phyloP scores from a whole-genome alignment of 2,113 vertebrate genomes.

The Pogonocichla stellata region DNA sequence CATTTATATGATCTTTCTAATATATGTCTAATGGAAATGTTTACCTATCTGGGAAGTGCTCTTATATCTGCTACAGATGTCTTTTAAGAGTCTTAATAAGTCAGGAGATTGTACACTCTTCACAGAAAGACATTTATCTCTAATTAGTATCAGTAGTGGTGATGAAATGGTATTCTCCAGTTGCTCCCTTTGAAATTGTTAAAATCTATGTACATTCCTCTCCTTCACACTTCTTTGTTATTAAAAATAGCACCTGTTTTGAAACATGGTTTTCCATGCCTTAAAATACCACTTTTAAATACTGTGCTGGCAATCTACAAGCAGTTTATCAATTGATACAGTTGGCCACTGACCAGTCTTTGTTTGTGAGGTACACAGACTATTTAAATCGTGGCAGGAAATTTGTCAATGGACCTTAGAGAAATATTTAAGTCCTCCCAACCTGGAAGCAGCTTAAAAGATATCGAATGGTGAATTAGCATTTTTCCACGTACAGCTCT shows the following conservation, averaged over 20 bases:
- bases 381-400: neutral
- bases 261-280: neutral
- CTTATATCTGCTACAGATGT: neutral
- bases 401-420: neutral
- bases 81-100: neutral
- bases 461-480: slow-evolving; percentile 9
- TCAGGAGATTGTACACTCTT: neutral
- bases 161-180: neutral
- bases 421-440: neutral
- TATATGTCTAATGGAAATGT: neutral
- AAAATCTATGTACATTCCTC: neutral
- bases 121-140: neutral
- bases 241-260: neutral
- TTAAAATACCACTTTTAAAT: neutral
- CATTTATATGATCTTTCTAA: neutral
- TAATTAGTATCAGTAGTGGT: neutral
- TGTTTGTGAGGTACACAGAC: neutral
- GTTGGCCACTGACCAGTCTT: neutral
- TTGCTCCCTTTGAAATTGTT: neutral
- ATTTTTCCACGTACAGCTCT: neutral
- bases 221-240: neutral
- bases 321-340: neutral
- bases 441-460: slow-evolving; percentile 39
- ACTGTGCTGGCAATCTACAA: neutral
- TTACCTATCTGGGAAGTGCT: neutral